A percentile compares a stretch with the other conserved stretches of the same genome.
Evolutionary conservation across 2,113 vertebrate genomes (phyloP).

Genomic region (Ctenodactylus gundi): DNA sequence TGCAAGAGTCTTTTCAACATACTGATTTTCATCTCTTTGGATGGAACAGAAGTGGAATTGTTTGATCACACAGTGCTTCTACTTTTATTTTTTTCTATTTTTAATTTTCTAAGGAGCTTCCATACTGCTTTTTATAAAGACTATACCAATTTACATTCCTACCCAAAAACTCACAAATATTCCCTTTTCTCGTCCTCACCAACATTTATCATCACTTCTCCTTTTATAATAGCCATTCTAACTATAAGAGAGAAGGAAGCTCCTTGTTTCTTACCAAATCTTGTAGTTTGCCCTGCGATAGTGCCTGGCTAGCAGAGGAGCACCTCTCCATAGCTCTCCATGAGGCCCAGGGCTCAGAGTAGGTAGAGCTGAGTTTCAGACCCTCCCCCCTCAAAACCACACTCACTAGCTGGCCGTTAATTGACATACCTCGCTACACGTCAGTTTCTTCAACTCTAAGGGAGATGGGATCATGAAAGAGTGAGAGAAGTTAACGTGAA

Average conservation of each 20-base stretch:
- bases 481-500: background rate
- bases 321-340: background rate
- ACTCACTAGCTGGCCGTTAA: background rate
- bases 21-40: background rate
- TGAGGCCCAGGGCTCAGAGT: accelerated
- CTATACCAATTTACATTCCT: background rate
- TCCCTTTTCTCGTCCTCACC: background rate
- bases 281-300: background rate
- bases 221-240: background rate
- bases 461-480: background rate
- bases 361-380: background rate
- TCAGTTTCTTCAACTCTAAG: background rate
- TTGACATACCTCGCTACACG: background rate
- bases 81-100: background rate
- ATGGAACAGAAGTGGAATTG: background rate
- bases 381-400: accelerated
- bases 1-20: background rate
- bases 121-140: background rate
- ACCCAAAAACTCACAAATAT: background rate
- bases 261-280: background rate
- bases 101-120: background rate
- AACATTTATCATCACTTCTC: background rate
- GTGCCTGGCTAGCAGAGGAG: too few species aligned
- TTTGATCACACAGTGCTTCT: background rate
- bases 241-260: background rate